Percentiles rank a stretch among this genome's conserved stretches.
Conservation (phyloP, 2,113 vertebrate species). For the Epinephelus lanceolatus region DNA sequence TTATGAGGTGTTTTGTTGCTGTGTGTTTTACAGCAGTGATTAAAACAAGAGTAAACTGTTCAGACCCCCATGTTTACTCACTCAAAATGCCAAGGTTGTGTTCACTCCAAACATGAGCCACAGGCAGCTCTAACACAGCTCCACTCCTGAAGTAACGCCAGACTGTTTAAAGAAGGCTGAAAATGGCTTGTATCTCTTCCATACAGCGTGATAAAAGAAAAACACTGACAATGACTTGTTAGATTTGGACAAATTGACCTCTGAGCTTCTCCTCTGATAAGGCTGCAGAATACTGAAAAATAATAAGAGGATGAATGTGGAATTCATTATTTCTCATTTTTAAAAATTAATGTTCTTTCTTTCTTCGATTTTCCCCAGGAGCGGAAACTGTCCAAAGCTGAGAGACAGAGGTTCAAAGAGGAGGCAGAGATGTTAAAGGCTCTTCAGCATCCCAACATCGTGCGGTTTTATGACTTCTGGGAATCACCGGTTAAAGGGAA, state of each 20-base stretch:
- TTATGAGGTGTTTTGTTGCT: constrained; percentile 9
- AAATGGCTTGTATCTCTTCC: background rate
- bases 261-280: background rate
- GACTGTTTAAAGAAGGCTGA: background rate
- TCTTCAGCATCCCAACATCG: constrained; percentile 97
- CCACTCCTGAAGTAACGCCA: background rate
- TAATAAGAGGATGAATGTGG: background rate
- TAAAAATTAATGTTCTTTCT: constrained; percentile 2
- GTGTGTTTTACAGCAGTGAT: constrained; percentile 51
- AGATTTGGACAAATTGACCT: constrained; percentile 8
- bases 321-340: background rate
- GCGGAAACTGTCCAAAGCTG: constrained; percentile 94
- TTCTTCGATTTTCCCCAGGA: constrained; percentile 82
- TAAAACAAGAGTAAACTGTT: constrained; percentile 5
- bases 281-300: background rate
- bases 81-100: constrained; percentile 64
- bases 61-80: constrained; percentile 56
- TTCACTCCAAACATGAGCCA: constrained; percentile 60
- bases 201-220: background rate
- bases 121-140: background rate
- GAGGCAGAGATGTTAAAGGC: constrained; percentile 99
- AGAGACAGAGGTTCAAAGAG: constrained; percentile 97
- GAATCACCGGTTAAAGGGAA: constrained; percentile 95
- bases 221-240: background rate
- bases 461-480: constrained; percentile 99